A percentile compares a stretch with the other conserved stretches of the same genome.
phyloP scores from a whole-genome alignment of 2,888 invertebrate genomes.

The Gymnoscelis rufifasciata region DNA sequence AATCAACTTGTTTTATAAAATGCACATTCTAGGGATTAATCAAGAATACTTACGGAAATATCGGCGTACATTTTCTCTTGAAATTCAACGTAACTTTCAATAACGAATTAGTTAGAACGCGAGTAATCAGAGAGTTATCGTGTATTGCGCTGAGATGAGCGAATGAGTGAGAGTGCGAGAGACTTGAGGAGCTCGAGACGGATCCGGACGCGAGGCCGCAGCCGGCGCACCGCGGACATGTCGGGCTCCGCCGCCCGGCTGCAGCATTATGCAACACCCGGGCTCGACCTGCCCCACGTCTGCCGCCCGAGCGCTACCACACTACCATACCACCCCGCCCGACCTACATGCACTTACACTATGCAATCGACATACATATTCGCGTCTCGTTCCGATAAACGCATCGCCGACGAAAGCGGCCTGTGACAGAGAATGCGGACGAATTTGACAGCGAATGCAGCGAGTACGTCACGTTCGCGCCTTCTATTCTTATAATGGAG shows the following conservation, averaged over 20 bases:
- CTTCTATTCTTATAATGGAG: slow-evolving; percentile 54
- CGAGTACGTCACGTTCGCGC: slow-evolving; percentile 72
- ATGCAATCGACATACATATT: slow-evolving; percentile 78
- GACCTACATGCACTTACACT: slow-evolving; percentile 79
- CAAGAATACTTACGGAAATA: slow-evolving; percentile 53
- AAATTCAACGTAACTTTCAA: slow-evolving; percentile 30
- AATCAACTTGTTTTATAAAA: too few relatives aligned
- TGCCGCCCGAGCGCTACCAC: slow-evolving; percentile 68
- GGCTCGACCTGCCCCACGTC: slow-evolving; percentile 74
- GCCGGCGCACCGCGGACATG: slow-evolving; percentile 47
- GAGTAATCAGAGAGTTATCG: slow-evolving; percentile 38
- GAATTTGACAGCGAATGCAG: slow-evolving; percentile 75
- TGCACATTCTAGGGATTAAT: slow-evolving; percentile 7
- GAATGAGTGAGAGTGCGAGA: slow-evolving; percentile 34
- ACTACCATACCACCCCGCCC: slow-evolving; percentile 54
- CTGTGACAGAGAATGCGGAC: slow-evolving; percentile 76
- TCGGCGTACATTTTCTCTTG: slow-evolving; percentile 43
- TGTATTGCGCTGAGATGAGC: slow-evolving; percentile 36
- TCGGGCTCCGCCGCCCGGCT: slow-evolving; percentile 32
- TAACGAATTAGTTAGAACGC: slow-evolving; percentile 30
- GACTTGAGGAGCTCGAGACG: slow-evolving; percentile 68
- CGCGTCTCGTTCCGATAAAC: slow-evolving; percentile 79
- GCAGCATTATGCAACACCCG: slow-evolving; percentile 68
- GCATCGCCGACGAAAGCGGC: slow-evolving; percentile 78
- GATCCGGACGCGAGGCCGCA: slow-evolving; percentile 58